phyloP scores from a whole-genome alignment of 2,113 vertebrate genomes.

The Dascyllus trimaculatus region DNA sequence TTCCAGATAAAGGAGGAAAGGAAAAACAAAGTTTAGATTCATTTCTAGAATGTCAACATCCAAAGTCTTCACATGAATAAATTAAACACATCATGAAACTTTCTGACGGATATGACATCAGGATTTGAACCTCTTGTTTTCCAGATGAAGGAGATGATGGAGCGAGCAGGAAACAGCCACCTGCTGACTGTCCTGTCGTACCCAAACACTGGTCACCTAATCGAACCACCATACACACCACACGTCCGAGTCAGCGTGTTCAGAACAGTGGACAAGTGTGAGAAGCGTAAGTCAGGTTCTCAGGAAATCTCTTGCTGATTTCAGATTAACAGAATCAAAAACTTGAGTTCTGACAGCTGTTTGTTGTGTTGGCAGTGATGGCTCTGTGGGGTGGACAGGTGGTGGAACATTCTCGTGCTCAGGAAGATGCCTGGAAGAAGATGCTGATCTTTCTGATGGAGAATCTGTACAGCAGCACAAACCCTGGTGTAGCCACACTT shows the following conservation, averaged over 20 bases:
- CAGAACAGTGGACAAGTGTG: accelerated
- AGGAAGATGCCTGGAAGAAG: conserved; percentile 84
- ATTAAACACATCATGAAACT: too few relatives aligned
- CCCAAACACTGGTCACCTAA: conserved; percentile 80
- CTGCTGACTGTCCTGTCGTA: conserved; percentile 81
- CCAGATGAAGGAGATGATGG: conserved; percentile 84
- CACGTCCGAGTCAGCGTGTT: conserved; percentile 62
- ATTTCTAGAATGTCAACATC: too few relatives aligned
- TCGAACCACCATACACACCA: conserved; percentile 82
- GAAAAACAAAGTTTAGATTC: too few relatives aligned
- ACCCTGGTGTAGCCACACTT: neutral
- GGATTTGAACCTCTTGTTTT: neutral
- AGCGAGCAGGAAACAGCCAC: conserved; percentile 77
- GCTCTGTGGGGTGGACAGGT: conserved; percentile 80
- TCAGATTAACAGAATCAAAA: neutral
- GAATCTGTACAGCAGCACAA: conserved; percentile 61
- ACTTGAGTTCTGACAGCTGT: neutral
- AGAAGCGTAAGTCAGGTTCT: conserved; percentile 43
- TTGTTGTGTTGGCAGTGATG: conserved; percentile 56
- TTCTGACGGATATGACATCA: too few relatives aligned
- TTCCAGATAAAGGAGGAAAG: too few relatives aligned
- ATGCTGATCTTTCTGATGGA: conserved; percentile 76
- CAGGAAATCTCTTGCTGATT: too few relatives aligned
- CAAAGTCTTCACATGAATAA: too few relatives aligned
- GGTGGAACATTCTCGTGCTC: conserved; percentile 65